Base-by-base conservation (phyloP, 2,797 vertebrate genomes). In the Platalea minor region DNA sequence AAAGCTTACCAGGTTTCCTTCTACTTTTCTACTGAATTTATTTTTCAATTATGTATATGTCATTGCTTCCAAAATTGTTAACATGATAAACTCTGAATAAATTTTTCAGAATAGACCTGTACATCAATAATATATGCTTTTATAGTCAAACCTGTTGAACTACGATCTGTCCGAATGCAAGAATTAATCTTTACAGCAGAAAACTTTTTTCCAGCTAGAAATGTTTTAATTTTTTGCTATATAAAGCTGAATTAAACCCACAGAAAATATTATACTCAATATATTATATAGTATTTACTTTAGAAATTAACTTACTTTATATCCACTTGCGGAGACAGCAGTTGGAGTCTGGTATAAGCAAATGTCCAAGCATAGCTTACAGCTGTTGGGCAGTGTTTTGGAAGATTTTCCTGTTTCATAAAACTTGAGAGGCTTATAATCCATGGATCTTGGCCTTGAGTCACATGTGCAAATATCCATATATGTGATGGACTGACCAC, bases 381-480 rank as follows among this genome's bases (percentile, higher is more conserved):
- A 45, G 99, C 99, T 26, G 99, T 99, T 54, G 99, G 98, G 89
- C 99, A 99, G 97, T 99, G 99, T 94, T 99, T 99, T 89, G 99
- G 99, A 87, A 99, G 98, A 96, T 99, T 97, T 97, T 99, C 99
- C 96, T 99, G 99, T 86, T 99, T 99, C 98, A 99, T 98, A 97
- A 99, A 99, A 98, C 99, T 99, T 93, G 99, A 99, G 86, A 99
- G 98, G 97, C 99, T 99, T 98, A 99, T 99, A 97, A 99, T 99
- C 99, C 99, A 99, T 5, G 99, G 99, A 97, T 99, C 99, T 97
- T 99, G 99, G 86, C 99, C 99, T 98, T 99, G 99, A 90, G 99
- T 99, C 75, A 99, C 99, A 33, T 99, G 99, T 93, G 99, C 99
- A 98, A 99, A 99, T 97, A 99, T 99, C 99, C 99, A 99, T 97